These are phyloP conservation scores for Acromyrmex heyeri DNA, from an alignment of 1,140 invertebrate genomes.

Conservation along the genomic window DNA sequence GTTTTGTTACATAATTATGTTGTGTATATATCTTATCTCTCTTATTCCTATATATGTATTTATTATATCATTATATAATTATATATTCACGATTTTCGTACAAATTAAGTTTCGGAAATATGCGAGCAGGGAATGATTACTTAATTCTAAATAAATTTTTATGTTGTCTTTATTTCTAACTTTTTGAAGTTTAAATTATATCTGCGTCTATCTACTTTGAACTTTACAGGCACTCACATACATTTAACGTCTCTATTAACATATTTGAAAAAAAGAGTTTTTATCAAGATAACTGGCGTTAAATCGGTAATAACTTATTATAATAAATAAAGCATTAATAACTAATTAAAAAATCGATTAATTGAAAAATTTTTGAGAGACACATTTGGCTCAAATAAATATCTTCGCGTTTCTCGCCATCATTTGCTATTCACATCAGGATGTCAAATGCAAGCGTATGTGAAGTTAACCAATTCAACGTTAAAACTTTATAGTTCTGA, in stretches of 20 bases:
- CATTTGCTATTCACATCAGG: not conserved
- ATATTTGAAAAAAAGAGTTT: not conserved
- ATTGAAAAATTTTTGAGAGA: not conserved
- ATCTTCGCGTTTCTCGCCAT: not conserved
- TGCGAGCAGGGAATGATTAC: not conserved
- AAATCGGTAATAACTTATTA: not conserved
- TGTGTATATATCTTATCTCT: not conserved
- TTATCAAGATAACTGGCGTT: not conserved
- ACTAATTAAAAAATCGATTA: not conserved
- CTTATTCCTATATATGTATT: not conserved
- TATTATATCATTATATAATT: not conserved
- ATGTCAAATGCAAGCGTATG: not conserved
- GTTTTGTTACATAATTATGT: not conserved
- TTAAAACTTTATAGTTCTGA: no score
- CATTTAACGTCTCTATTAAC: not conserved
- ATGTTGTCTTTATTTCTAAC: not conserved
- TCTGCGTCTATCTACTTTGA: not conserved
- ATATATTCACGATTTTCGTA: not conserved
- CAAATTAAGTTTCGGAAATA: not conserved
- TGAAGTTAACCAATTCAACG: no score
- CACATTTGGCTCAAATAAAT: not conserved
- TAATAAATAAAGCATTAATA: not conserved
- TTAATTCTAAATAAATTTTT: not conserved
- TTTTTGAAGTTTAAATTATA: not conserved
- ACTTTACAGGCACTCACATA: not conserved